phyloP scores from a whole-genome alignment of 2,888 invertebrate genomes.

The Chesias legatella region DNA sequence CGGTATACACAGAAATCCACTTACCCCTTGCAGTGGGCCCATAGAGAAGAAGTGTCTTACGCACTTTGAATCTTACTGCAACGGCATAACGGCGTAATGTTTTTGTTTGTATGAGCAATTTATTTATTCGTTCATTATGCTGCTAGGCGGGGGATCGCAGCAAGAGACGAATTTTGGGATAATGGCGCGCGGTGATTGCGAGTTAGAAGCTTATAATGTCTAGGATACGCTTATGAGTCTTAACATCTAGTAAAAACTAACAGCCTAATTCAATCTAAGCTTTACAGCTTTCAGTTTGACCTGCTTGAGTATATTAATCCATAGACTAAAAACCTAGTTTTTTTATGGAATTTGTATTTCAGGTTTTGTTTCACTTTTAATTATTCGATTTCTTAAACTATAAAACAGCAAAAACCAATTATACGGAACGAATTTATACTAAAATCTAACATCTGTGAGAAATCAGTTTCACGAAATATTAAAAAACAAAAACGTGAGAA shows the following conservation, averaged over 20 bases:
- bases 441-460: constrained; percentile 54
- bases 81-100: constrained; percentile 30
- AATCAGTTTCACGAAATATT: constrained; percentile 66
- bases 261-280: constrained; percentile 9
- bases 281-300: not conserved
- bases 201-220: constrained; percentile 26
- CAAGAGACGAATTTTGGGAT: constrained; percentile 74
- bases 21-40: constrained; percentile 75
- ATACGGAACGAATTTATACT: constrained; percentile 38
- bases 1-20: constrained; percentile 77
- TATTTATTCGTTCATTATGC: constrained; percentile 78
- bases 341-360: too few species aligned
- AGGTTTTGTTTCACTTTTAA: too few species aligned
- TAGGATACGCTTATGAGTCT: constrained; percentile 26
- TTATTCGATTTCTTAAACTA: too few species aligned
- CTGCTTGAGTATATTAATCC: not conserved
- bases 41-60: constrained; percentile 35
- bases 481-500: constrained; percentile 77
- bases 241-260: constrained; percentile 17
- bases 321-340: too few species aligned
- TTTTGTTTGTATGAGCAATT: constrained; percentile 68
- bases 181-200: constrained; percentile 56
- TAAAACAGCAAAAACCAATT: constrained; percentile 16
- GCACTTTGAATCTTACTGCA: constrained; percentile 14
- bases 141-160: constrained; percentile 65